These are phyloP conservation scores for Characodon lateralis DNA, from an alignment of 2,797 vertebrate species.

Conservation along the genomic window DNA sequence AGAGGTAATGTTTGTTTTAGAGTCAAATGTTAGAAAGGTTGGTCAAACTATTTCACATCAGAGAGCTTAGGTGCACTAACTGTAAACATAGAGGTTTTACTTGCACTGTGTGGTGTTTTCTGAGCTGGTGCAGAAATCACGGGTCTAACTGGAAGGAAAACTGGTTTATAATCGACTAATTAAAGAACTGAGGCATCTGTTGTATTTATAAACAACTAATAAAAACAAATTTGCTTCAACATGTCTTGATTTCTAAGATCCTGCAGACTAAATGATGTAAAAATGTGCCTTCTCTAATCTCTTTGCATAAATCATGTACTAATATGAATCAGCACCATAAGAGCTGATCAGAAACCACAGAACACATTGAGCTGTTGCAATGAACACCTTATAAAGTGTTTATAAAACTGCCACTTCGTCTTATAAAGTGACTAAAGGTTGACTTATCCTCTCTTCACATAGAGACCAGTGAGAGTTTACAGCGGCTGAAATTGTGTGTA, in stretches of 20 bases:
- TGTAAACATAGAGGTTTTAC: no score
- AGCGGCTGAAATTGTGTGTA: constrained; percentile 53
- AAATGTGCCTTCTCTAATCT: neutral
- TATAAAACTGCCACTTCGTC: neutral
- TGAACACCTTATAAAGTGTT: constrained; percentile 5
- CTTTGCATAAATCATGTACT: neutral
- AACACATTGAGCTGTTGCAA: neutral
- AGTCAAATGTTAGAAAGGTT: no score
- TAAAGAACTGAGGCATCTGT: no score
- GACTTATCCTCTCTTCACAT: constrained; percentile 29
- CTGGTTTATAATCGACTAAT: no score
- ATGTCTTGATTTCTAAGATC: neutral
- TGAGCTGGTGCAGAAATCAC: no score
- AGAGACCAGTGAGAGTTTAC: constrained; percentile 28
- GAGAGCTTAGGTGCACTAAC: no score
- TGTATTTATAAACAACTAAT: no score
- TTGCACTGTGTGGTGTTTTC: no score
- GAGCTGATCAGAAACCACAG: neutral
- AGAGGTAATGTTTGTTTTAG: no score
- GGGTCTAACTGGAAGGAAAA: no score
- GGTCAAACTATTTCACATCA: no score
- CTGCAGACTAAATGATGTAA: neutral
- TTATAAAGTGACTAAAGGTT: constrained; percentile 9
- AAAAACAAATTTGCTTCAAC: neutral
- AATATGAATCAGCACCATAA: constrained; percentile 14